phyloP scores from a whole-genome alignment of 2,797 vertebrate species.

The Sardinella longiceps region DNA sequence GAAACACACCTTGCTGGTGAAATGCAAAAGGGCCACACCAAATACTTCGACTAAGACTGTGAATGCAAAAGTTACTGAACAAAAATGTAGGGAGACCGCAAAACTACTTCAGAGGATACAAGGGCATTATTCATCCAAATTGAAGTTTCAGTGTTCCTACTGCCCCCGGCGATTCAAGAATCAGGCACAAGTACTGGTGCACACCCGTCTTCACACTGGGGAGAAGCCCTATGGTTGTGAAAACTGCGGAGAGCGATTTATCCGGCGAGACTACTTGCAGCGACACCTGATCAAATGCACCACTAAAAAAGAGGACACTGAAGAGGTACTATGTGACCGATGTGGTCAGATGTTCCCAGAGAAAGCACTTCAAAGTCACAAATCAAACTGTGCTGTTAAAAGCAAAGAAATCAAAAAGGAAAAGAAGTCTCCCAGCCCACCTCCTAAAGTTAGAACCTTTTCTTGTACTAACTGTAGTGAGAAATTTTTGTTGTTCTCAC shows the following conservation, averaged over 20 bases:
- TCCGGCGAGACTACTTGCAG: conserved; percentile 75
- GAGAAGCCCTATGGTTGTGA: conserved; percentile 75
- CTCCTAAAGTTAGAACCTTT: conserved; percentile 67
- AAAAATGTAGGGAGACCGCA: conserved; percentile 51
- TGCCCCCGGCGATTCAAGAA: conserved; percentile 73
- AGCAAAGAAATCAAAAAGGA: conserved; percentile 32
- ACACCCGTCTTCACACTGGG: conserved; percentile 76
- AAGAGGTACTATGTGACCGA: conserved; percentile 64
- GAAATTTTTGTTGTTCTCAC: conserved; percentile 77
- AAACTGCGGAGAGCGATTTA: conserved; percentile 74
- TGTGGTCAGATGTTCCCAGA: conserved; percentile 69
- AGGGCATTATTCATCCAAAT: conserved; percentile 63
- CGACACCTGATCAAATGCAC: conserved; percentile 72
- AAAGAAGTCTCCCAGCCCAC: conserved; percentile 37
- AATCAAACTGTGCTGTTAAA: conserved; percentile 54
- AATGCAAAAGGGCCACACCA: conserved; percentile 54
- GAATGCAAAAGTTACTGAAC: conserved; percentile 41
- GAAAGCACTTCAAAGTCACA: conserved; percentile 62
- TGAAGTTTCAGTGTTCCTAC: conserved; percentile 67
- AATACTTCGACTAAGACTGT: conserved; percentile 28
- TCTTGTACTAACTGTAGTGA: conserved; percentile 76
- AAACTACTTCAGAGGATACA: conserved; percentile 64
- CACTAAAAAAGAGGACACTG: conserved; percentile 37
- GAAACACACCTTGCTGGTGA: conserved; percentile 57
- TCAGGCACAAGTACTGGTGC: conserved; percentile 61